Evolutionary conservation across 2,888 invertebrate species (phyloP), one percentile per base, ranked within the genome.

Genomic region (Chloroclystis v-ata): DNA sequence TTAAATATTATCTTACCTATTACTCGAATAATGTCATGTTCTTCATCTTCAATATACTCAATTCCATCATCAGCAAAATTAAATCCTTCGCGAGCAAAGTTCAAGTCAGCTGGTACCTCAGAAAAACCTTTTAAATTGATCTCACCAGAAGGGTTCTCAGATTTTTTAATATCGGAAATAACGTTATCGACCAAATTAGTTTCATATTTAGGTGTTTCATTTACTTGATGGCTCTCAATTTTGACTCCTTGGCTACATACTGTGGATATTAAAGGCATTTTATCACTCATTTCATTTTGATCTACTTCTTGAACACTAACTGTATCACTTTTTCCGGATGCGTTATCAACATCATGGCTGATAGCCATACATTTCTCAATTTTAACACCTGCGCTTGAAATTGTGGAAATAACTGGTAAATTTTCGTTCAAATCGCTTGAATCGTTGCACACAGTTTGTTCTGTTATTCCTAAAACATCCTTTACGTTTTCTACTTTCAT

Each of bases 1-100:
- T n/a, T n/a, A n/a, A n/a, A n/a, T n/a, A n/a, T n/a, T n/a, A n/a
- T n/a, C n/a, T 48, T 37, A 42, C 33, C 47, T 49, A 42, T 39
- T 39, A 30, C 32, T 24, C 30, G 46, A 1, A 37, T 32, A 5
- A 47, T 37, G 6, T 52, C 47, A 4, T 61, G 54, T 26, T 57
- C 56, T 12, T 55, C 37, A 5, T 52, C 47, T 14, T 56, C 49
- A 25, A 49, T 12, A 16, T 42, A 49, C 8, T 28, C 61, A 12
- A 65, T 66, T 1, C 69, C 67, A 38, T 79, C 77, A 41, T 83
- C 74, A 16, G 59, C 67, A 32, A 76, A 71, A 12, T 55, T 60
- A 7, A 65, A 66, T 2, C 66, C 66, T 28, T 79, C 76, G 37
- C 82, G 73, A 13, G 57, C 65, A 37, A 76, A 69, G 14, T 64